These are phyloP conservation scores for Cynocephalus volans DNA, from an alignment of 2,113 vertebrate species.

Conservation along the genomic window DNA sequence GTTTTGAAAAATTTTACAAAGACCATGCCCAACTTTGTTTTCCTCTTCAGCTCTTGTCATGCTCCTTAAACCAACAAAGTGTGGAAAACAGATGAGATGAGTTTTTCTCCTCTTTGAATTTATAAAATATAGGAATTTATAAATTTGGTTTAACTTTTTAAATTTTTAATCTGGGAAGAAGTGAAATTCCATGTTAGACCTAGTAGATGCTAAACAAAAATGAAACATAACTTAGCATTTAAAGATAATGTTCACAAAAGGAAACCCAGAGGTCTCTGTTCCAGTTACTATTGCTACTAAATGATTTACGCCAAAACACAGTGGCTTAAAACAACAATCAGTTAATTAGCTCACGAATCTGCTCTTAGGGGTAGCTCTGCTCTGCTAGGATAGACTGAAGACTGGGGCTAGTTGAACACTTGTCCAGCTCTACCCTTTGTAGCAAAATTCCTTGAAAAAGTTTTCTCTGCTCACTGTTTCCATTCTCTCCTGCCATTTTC, in stretches of 20 bases:
- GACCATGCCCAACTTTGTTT: not conserved
- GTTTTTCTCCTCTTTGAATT: not conserved
- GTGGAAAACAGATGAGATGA: not conserved
- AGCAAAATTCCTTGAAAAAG: not conserved
- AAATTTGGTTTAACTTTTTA: slow-evolving; percentile 29
- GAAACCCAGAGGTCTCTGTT: not conserved
- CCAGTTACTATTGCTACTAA: not conserved
- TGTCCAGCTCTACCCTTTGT: not conserved
- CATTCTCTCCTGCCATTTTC: not conserved
- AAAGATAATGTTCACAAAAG: not conserved
- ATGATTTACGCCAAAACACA: not conserved
- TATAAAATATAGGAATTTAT: not conserved
- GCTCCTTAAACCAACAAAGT: not conserved
- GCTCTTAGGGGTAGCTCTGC: not conserved
- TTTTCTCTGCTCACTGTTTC: not conserved
- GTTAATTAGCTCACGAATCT: not conserved
- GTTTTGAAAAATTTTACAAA: not conserved
- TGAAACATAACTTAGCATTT: slow-evolving; percentile 12
- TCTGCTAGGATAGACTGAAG: not conserved
- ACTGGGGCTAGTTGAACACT: not conserved
- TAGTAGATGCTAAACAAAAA: not conserved
- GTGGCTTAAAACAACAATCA: not conserved
- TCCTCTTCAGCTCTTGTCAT: not conserved
- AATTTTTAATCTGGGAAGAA: slow-evolving; percentile 5
- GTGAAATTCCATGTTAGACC: not conserved